Evolutionary conservation across 1,140 invertebrate genomes (phyloP).

Genomic region (Prorops nasuta): DNA sequence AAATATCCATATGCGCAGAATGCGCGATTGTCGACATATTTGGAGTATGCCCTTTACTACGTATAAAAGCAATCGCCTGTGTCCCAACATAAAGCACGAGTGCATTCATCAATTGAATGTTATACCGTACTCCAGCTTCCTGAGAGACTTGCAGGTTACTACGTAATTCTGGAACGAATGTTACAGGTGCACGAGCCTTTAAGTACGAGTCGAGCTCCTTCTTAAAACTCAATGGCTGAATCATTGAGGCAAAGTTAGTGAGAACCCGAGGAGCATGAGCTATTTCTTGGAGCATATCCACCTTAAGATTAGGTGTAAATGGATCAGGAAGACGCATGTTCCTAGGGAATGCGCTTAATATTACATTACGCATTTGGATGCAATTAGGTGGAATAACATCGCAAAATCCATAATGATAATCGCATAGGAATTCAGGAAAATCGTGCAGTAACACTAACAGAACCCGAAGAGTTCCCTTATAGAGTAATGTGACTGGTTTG

Average conservation of each 20-base stretch:
- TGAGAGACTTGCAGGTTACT: conserved; percentile 84
- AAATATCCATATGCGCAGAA: conserved; percentile 98
- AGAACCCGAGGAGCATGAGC: conserved; percentile 82
- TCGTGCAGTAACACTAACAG: conserved; percentile 96
- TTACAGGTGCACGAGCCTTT: conserved; percentile 91
- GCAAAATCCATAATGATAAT: conserved; percentile 99
- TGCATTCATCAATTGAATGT: conserved; percentile 95
- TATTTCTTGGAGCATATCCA: conserved; percentile 89
- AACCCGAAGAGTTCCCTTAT: conserved; percentile 94
- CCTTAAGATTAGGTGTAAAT: conserved; percentile 95
- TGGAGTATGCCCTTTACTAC: conserved; percentile 83
- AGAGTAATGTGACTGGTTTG: conserved; percentile 88
- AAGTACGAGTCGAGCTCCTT: conserved; percentile 96
- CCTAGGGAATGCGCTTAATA: conserved; percentile 94
- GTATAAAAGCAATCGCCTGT: conserved; percentile 88
- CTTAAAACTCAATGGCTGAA: conserved; percentile 85
- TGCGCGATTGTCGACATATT: conserved; percentile 96
- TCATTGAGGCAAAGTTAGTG: conserved; percentile 84
- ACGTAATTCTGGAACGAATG: conserved; percentile 88
- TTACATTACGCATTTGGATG: conserved; percentile 98
- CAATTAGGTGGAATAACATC: conserved; percentile 99
- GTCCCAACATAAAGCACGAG: conserved; percentile 96
- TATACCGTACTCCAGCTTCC: conserved; percentile 89
- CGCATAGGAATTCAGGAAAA: conserved; percentile 98
- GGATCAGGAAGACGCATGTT: conserved; percentile 98